Evolutionary conservation across 2,888 invertebrate genomes (phyloP), one percentile per base, ranked within the genome.

Genomic region (Drosophila borealis): DNA sequence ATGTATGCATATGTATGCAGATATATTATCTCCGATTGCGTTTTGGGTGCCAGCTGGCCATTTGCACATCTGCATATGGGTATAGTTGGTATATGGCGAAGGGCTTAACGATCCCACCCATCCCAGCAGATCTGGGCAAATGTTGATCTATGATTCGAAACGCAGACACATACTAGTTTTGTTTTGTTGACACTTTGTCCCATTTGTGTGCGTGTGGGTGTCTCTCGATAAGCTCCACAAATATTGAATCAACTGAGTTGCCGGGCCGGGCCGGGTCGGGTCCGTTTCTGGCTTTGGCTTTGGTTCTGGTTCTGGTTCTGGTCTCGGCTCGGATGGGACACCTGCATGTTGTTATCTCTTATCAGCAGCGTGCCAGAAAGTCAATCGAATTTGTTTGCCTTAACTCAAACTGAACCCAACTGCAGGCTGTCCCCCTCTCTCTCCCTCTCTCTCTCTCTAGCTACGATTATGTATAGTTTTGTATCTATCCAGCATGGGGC

Each of bases 171-270:
- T 42, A 25, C 39, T 13, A 14, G 37, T 25, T 37, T 25, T 46
- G 48, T 66, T 36, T 62, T 75, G 59, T 76, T 77, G 77, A 77
- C 77, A 37, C 19, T 53, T 11, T 46, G 51, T 51, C 36, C 50
- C 67, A 68, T 59, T 70, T 57, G 56, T 42, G 10, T 39, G 36
- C 14, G 50, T 46, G 34, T 80, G 80, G 75, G 86, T 75, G 80
- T 70, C 83, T 70, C 13, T 73, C 78, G 81, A 82, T 82, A 82
- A 82, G 86, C 70, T 60, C 62, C 33, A 62, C 68, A 83, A 82
- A 86, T 82, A 86, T 82, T 86, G 73, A 78, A 51, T 46, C 67
- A 80, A 78, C 78, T 65, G 67, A 74, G 49, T 29, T 41, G 41
- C 29, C 57, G 42, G 62, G 49, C 29, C 57, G 42, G 62, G 49